phyloP scores from a whole-genome alignment of 2,113 vertebrate species.

The Planiliza haematocheilus region DNA sequence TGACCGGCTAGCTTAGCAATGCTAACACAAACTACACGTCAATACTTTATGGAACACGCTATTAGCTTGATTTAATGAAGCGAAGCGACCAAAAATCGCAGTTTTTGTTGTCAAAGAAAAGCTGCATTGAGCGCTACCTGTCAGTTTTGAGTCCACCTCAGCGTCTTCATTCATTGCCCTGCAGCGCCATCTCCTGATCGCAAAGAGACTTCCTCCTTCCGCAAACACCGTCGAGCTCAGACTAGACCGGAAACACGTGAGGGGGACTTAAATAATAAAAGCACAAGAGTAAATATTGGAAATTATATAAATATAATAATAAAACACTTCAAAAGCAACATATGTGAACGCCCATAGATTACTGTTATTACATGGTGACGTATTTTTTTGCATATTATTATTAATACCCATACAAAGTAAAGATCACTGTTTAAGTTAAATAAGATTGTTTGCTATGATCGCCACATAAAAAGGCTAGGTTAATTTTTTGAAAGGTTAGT shows the following conservation, averaged over 20 bases:
- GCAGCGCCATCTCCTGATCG: slow-evolving; percentile 7
- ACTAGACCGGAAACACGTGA: not conserved
- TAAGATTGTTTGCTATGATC: too few relatives aligned
- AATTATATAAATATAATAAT: not conserved
- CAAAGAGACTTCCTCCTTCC: not conserved
- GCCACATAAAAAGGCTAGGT: too few relatives aligned
- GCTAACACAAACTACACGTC: not conserved
- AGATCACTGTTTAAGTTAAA: too few relatives aligned
- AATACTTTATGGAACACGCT: not conserved
- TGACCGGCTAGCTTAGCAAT: not conserved
- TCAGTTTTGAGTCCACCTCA: not conserved
- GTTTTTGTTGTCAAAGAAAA: not conserved
- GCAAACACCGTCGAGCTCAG: too few relatives aligned
- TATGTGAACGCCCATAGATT: not conserved
- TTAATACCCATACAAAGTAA: too few relatives aligned
- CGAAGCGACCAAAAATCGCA: not conserved
- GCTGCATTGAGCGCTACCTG: not conserved
- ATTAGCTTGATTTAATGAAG: not conserved
- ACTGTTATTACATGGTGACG: too few relatives aligned
- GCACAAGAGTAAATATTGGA: not conserved
- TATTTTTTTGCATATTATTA: too few relatives aligned
- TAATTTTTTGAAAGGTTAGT: too few relatives aligned
- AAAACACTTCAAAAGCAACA: not conserved
- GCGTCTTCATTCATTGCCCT: not conserved
- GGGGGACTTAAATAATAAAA: slow-evolving; percentile 8